These are phyloP conservation scores for Aphaenogaster ashmeadi DNA, from an alignment of 1,140 invertebrate genomes.

Conservation along the genomic window DNA sequence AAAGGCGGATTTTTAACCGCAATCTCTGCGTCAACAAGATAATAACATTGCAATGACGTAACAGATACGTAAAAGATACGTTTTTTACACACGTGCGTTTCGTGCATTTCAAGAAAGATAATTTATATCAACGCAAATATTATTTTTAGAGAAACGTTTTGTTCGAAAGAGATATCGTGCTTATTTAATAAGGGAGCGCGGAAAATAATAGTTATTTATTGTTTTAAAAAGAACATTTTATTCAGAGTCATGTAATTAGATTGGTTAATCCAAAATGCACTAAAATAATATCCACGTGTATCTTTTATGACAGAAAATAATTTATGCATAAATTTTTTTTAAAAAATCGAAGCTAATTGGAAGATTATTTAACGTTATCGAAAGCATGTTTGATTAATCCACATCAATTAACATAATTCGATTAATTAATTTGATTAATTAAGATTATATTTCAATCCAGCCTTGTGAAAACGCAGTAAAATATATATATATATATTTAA, in stretches of 20 bases:
- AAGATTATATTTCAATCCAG: neutral
- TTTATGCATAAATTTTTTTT: neutral
- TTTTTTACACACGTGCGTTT: neutral
- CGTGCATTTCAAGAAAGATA: neutral
- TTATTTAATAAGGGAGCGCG: neutral
- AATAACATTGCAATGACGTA: too few relatives aligned
- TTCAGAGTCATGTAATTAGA: neutral
- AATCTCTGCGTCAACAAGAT: neutral
- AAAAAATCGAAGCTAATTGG: neutral
- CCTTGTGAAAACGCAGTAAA: neutral
- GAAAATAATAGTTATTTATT: neutral
- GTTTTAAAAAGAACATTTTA: neutral
- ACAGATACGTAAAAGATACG: neutral
- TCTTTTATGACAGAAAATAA: neutral
- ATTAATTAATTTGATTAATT: neutral
- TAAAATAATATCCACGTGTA: neutral
- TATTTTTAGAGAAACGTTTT: conserved; percentile 1
- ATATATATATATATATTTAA: neutral
- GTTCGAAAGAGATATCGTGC: neutral
- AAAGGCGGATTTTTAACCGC: too few relatives aligned
- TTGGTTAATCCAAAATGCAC: neutral
- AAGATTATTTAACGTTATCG: neutral
- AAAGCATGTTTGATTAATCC: neutral
- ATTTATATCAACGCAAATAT: neutral
- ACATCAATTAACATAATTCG: neutral